phyloP scores from a whole-genome alignment of 2,888 invertebrate species.

The Drosophila imparisetae region DNA sequence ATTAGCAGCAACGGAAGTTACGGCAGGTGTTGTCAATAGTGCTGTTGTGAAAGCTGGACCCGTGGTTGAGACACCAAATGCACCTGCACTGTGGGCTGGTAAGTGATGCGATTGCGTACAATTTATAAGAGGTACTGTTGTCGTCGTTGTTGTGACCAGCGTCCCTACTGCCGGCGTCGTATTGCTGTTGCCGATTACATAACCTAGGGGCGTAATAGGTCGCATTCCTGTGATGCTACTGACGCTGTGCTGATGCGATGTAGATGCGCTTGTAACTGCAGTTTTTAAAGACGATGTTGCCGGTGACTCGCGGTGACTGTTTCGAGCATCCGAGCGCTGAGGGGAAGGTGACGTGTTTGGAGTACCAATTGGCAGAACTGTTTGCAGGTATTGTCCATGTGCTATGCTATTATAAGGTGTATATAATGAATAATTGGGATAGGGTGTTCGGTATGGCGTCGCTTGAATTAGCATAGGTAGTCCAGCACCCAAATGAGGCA shows the following conservation, averaged over 20 bases:
- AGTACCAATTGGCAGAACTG: conserved; percentile 86
- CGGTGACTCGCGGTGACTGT: conserved; percentile 78
- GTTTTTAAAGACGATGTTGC: conserved; percentile 54
- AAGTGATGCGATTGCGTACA: conserved; percentile 54
- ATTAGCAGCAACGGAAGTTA: conserved; percentile 43
- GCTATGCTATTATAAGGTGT: conserved; percentile 92
- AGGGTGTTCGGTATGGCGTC: conserved; percentile 82
- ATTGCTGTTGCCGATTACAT: conserved; percentile 53
- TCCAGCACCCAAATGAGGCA: conserved; percentile 72
- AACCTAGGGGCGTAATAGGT: conserved; percentile 64
- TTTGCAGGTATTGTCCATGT: conserved; percentile 90
- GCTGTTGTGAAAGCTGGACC: conserved; percentile 42
- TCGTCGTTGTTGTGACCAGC: conserved; percentile 43
- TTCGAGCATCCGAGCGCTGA: conserved; percentile 85
- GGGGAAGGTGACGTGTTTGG: conserved; percentile 89
- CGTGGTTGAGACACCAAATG: conserved; percentile 35
- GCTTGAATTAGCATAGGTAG: conserved; percentile 82
- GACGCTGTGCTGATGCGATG: conserved; percentile 30
- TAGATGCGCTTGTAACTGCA: conserved; percentile 38
- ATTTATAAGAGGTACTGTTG: conserved; percentile 50
- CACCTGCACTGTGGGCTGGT: conserved; percentile 43
- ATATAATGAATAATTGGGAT: conserved; percentile 87
- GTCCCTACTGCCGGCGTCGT: conserved; percentile 50
- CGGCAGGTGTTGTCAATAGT: conserved; percentile 32
- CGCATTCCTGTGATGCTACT: conserved; percentile 49